A percentile compares a stretch with the other conserved stretches of the same genome.
phyloP scores from a whole-genome alignment of 1,140 invertebrate genomes.

The Oncopodura yosiiana region DNA sequence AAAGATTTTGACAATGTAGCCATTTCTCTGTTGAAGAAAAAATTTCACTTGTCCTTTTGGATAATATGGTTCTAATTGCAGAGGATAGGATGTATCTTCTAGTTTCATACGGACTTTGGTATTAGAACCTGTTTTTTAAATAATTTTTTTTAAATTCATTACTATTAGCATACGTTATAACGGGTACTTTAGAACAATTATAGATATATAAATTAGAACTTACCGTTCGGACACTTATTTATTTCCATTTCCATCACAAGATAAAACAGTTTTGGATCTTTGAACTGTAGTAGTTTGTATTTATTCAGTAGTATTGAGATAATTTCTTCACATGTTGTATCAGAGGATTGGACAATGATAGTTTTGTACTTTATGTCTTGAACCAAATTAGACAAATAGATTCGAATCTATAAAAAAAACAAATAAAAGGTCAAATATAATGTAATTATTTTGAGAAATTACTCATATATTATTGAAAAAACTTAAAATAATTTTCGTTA shows the following conservation, averaged over 20 bases:
- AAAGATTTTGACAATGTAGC: constrained; percentile 79
- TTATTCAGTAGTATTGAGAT: constrained; percentile 73
- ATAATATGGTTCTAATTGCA: constrained; percentile 79
- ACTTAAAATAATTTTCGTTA: no score
- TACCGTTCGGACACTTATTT: constrained; percentile 28
- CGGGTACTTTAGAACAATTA: not conserved
- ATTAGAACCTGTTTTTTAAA: constrained; percentile 13
- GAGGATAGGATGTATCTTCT: constrained; percentile 77
- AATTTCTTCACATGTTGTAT: constrained; percentile 73
- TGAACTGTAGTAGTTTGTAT: constrained; percentile 80
- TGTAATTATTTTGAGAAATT: no score
- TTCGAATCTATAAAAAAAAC: no score
- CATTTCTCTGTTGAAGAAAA: constrained; percentile 69
- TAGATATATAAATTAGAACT: constrained; percentile 1
- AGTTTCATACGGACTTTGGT: constrained; percentile 40
- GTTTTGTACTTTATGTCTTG: constrained; percentile 94
- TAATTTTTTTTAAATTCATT: not conserved
- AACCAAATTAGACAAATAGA: no score
- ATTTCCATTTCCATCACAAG: constrained; percentile 87
- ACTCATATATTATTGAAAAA: no score
- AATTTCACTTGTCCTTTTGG: constrained; percentile 78
- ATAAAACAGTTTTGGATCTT: constrained; percentile 84
- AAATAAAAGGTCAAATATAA: no score
- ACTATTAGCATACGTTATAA: not conserved
- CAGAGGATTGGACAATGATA: constrained; percentile 67